These are phyloP conservation scores for Jacana jacana DNA, from an alignment of 2,113 vertebrate species.

Conservation along the genomic window DNA sequence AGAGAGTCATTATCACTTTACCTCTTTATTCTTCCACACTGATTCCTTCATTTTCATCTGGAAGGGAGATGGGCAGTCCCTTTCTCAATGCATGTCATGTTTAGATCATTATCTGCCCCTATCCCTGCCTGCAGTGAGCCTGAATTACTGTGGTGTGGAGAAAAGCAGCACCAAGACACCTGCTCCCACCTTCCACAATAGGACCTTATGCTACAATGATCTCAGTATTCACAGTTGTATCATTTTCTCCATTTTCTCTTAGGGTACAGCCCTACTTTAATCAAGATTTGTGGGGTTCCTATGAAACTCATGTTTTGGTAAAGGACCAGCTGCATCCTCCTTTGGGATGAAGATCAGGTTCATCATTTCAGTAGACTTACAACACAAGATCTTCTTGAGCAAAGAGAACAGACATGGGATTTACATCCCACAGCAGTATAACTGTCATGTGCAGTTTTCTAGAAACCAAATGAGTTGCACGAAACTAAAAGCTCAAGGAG, in stretches of 20 bases:
- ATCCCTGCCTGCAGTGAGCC: background rate
- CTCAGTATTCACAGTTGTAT: background rate
- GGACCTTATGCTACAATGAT: rapidly evolving
- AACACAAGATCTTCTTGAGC: background rate
- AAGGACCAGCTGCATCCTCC: background rate
- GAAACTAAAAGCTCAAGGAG: background rate
- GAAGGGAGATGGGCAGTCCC: background rate
- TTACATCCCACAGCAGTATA: background rate
- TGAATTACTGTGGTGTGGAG: background rate
- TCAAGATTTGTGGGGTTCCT: background rate
- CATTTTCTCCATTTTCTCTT: too few relatives aligned
- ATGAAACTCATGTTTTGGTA: background rate
- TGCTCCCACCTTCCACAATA: background rate
- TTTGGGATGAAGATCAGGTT: background rate
- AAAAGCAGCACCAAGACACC: background rate
- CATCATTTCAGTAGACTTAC: background rate
- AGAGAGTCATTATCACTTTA: background rate
- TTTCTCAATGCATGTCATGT: background rate
- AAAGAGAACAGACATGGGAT: background rate
- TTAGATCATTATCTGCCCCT: background rate
- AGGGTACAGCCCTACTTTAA: too few relatives aligned
- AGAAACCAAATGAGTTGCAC: background rate
- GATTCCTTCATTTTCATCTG: background rate
- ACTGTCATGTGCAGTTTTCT: background rate
- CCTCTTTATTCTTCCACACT: background rate